These are phyloP conservation scores for Campopleginae sp. DNA, from an alignment of 2,888 invertebrate species.

Conservation along the genomic window DNA sequence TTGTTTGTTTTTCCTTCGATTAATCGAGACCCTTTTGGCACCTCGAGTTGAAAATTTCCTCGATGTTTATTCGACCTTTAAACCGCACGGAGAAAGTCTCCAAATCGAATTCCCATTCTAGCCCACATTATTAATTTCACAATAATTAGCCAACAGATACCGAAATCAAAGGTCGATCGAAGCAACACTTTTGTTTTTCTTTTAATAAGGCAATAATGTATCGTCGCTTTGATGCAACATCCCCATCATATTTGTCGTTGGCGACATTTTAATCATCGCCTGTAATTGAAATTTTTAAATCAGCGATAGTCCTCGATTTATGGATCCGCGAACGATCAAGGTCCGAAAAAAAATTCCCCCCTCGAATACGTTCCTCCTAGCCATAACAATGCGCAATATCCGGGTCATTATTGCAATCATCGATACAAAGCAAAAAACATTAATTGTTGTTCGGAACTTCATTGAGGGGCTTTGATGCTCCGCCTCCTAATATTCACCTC, in stretches of 20 bases:
- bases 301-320: background rate
- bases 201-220: background rate
- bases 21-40: background rate
- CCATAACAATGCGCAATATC: background rate
- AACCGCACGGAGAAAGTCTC: background rate
- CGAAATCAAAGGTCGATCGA: slow-evolving; percentile 18
- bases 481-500: background rate
- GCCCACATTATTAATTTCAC: slow-evolving; percentile 18
- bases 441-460: background rate
- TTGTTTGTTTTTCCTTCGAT: background rate
- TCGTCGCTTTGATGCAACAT: slow-evolving; percentile 14
- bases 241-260: background rate
- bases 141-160: slow-evolving; percentile 30
- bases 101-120: background rate
- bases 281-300: slow-evolving; percentile 1
- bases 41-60: background rate
- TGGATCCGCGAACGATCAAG: background rate
- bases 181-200: background rate
- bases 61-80: background rate
- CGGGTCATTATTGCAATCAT: background rate
- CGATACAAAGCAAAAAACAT: background rate
- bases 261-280: background rate
- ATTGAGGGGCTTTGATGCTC: background rate
- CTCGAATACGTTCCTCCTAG: background rate
- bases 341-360: background rate